Evolutionary conservation across 2,888 invertebrate genomes (phyloP), one percentile per base, ranked within the genome.

Genomic region (Leucozona laternaria): DNA sequence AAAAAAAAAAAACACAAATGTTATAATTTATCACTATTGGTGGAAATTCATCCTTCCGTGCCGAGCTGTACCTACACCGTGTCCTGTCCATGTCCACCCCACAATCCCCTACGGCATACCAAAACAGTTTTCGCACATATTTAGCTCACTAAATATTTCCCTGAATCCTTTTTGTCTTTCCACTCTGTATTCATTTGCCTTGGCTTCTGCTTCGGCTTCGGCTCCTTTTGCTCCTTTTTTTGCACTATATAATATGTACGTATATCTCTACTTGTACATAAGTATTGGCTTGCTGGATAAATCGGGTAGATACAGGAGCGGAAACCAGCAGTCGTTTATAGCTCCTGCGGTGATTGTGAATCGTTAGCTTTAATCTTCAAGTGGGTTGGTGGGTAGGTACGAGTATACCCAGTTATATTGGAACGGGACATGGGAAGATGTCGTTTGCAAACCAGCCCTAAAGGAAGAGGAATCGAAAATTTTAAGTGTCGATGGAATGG

Each of bases 311-410:
- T 31, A 53, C 13, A 48, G 22, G 17, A 57, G 40, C 62, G 77
- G 71, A 73, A 70, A 55, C 79, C 78, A 75, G 62, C 45, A 60
- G 80, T 70, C 85, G 82, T 81, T 72, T 81, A 70, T 78, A 82
- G 73, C 66, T 73, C 62, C 81, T 81, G 78, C 73, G 73, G 86
- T 79, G 86, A 75, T 82, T 86, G 86, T 82, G 82, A 86, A 71
- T 66, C 78, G 86, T 79, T 82, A 79, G 82, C 86, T 86, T 82
- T 86, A 82, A 86, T 86, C 86, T 82, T 79, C 73, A 57, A 72
- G 71, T 48, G 76, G 77, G 57, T 58, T 53, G 53, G n/a, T 15
- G 37, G 20, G 13, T 11, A 37, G n/a, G n/a, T n/a, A n/a, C n/a
- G n/a, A n/a, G n/a, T n/a, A n/a, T n/a, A n/a, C n/a, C n/a, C n/a